These are phyloP conservation scores for Polydesmus complanatus DNA, from an alignment of 2,888 invertebrate genomes.

Conservation along the genomic window DNA sequence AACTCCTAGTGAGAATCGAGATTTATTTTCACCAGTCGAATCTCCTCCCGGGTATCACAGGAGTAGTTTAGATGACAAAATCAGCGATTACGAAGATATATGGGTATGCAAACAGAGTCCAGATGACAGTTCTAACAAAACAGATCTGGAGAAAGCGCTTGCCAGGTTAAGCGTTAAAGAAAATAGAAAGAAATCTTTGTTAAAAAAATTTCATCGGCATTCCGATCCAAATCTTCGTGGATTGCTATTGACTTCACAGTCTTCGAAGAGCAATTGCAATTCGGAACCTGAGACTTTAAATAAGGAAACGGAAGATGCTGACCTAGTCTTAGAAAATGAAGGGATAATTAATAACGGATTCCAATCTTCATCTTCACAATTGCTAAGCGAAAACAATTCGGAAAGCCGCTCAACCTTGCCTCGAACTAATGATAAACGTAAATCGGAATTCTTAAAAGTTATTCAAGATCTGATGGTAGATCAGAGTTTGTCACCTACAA, in stretches of 20 bases:
- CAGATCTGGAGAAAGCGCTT: constrained; percentile 16
- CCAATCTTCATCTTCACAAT: constrained; percentile 9
- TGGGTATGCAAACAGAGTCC: constrained; percentile 50
- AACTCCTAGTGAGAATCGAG: background rate
- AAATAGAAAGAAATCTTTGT: background rate
- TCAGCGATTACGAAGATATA: constrained; percentile 88
- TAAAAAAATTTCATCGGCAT: background rate
- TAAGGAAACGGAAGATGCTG: too few species aligned
- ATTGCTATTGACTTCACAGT: background rate
- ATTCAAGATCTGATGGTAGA: constrained; percentile 2
- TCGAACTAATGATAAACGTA: background rate
- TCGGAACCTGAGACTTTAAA: background rate
- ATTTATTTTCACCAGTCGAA: constrained; percentile 42
- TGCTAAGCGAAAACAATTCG: background rate
- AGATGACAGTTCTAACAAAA: constrained; percentile 12
- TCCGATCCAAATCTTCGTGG: background rate
- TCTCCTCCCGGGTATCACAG: constrained; percentile 48
- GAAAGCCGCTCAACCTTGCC: constrained; percentile 7
- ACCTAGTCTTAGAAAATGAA: background rate
- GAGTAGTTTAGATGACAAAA: constrained; percentile 77
- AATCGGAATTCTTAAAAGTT: background rate
- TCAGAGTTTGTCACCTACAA: background rate
- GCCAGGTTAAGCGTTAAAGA: background rate
- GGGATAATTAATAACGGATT: constrained; percentile 12
- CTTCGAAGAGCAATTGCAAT: background rate